Evolutionary conservation across 2,113 vertebrate species (phyloP).

Genomic region (Pycnonotus jocosus): DNA sequence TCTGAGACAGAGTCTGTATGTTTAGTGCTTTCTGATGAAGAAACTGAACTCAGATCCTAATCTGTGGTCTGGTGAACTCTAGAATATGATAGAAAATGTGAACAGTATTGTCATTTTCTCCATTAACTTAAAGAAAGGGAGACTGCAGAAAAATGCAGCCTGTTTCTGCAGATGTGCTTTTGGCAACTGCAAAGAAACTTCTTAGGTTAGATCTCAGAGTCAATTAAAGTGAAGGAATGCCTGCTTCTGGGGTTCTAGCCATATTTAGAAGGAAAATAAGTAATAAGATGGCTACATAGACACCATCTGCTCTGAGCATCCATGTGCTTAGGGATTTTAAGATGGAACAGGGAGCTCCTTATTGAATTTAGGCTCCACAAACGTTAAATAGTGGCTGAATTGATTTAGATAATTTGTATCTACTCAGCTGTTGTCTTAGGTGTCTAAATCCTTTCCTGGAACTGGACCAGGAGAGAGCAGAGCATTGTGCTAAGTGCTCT

Average conservation of each 20-base stretch:
- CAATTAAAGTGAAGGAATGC: neutral
- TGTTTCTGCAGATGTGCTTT: neutral
- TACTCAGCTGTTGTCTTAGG: neutral
- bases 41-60: neutral
- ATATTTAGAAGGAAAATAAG: neutral
- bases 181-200: neutral
- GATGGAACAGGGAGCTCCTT: neutral
- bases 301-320: neutral
- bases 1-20: neutral
- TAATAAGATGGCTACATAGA: neutral
- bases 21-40: neutral
- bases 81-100: neutral
- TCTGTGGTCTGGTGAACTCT: neutral
- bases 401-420: neutral
- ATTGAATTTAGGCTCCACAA: neutral
- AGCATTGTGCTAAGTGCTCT: slow-evolving; percentile 12
- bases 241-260: neutral
- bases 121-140: neutral
- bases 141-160: neutral
- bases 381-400: neutral
- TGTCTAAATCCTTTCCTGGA: slow-evolving; percentile 39
- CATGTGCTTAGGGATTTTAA: neutral
- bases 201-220: neutral
- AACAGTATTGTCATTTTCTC: neutral
- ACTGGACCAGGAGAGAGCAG: neutral